These are phyloP conservation scores for Mesorhabditis belari DNA, from an alignment of 2,888 invertebrate genomes.

Conservation along the genomic window DNA sequence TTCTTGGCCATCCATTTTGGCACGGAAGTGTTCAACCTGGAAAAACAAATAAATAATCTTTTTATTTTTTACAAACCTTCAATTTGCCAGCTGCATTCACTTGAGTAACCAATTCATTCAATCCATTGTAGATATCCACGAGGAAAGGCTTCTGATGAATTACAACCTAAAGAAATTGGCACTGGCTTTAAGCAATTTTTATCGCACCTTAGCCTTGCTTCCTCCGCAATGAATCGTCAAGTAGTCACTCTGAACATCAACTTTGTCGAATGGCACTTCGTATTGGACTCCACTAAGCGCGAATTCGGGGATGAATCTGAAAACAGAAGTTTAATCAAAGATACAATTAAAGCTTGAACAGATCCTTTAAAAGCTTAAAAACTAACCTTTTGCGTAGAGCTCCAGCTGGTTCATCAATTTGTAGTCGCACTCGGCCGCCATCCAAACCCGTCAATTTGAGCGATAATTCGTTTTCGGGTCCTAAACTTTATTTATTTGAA, in stretches of 20 bases:
- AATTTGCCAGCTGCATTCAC: conserved; percentile 83
- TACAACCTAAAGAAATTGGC: conserved; percentile 14
- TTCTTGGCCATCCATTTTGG: conserved; percentile 36
- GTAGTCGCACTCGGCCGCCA: conserved; percentile 25
- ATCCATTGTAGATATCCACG: conserved; percentile 69
- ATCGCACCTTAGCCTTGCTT: conserved; percentile 16
- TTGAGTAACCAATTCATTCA: conserved; percentile 66
- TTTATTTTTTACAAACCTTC: conserved; percentile 63
- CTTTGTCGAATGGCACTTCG: conserved; percentile 14
- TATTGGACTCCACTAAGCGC: conserved; percentile 17
- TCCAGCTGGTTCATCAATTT: conserved; percentile 31
- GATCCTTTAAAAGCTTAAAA: neutral
- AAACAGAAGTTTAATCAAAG: conserved; percentile 4
- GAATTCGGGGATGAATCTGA: conserved; percentile 17
- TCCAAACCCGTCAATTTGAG: neutral
- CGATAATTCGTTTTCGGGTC: neutral
- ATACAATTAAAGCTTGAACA: neutral
- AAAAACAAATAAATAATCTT: conserved; percentile 64
- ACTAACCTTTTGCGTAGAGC: conserved; percentile 21
- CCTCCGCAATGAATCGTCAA: conserved; percentile 16
- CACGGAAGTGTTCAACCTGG: conserved; percentile 74
- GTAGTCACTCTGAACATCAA: conserved; percentile 12
- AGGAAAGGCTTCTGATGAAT: conserved; percentile 67
- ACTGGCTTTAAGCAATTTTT: neutral
- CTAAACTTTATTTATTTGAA: no score